Percentiles rank a stretch among this genome's conserved stretches.
phyloP scores from a whole-genome alignment of 2,888 invertebrate species.

The Pristionchus arcanus region DNA sequence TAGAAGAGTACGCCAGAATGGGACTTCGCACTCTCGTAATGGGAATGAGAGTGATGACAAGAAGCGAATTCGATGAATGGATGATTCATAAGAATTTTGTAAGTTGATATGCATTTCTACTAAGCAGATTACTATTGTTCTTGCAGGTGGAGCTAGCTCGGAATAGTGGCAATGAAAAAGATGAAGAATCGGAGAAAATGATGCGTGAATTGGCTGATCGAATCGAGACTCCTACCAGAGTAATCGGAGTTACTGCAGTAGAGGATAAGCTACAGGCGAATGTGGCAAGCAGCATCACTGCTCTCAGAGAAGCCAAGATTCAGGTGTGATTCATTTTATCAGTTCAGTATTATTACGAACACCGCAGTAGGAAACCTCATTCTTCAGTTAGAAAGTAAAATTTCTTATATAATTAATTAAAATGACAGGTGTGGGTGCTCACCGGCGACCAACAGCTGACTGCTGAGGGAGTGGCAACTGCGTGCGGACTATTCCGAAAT shows the following conservation, averaged over 20 bases:
- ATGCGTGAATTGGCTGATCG: constrained; percentile 87
- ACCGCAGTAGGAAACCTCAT: too few relatives aligned
- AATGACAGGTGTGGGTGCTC: constrained; percentile 42
- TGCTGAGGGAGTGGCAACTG: constrained; percentile 95
- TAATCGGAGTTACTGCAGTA: constrained; percentile 85
- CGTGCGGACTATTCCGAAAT: constrained; percentile 87
- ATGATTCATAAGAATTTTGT: not conserved
- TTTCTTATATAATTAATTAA: not conserved
- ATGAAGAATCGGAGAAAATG: constrained; percentile 27
- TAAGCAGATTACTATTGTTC: not conserved
- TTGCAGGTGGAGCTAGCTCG: constrained; percentile 5
- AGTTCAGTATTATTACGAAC: not conserved
- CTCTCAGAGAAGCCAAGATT: constrained; percentile 19
- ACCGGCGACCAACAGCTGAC: constrained; percentile 95
- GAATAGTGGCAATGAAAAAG: not conserved
- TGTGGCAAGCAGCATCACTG: constrained; percentile 3
- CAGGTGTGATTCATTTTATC: not conserved
- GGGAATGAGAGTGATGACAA: constrained; percentile 83
- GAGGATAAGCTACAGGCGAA: constrained; percentile 81
- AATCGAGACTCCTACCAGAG: constrained; percentile 88
- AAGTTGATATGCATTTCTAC: not conserved
- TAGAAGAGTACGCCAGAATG: constrained; percentile 64
- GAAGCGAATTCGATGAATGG: constrained; percentile 85
- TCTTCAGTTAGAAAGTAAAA: too few relatives aligned
- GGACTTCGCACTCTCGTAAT: constrained; percentile 81